A percentile compares a stretch with the other conserved stretches of the same genome.
phyloP scores from a whole-genome alignment of 2,797 vertebrate species.

The Malacoraja senta region DNA sequence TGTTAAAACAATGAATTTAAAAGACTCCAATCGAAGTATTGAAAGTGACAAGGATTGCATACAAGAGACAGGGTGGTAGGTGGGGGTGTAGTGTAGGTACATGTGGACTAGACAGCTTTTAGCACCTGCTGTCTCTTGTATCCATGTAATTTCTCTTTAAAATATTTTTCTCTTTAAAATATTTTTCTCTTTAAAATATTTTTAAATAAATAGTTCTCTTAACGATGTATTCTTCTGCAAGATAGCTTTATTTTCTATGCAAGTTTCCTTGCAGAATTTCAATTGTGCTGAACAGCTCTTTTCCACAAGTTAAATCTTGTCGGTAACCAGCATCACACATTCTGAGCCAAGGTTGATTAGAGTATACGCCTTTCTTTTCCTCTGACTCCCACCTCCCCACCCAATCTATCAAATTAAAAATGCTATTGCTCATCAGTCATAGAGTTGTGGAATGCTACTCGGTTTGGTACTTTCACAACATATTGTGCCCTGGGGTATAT shows the following conservation, averaged over 20 bases:
- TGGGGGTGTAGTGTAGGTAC: too few species aligned
- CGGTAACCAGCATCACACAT: neutral
- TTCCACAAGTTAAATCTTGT: slow-evolving; percentile 7
- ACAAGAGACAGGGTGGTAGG: too few species aligned
- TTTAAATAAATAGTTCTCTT: neutral
- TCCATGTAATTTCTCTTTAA: neutral
- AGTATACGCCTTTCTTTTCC: neutral
- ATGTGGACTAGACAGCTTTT: too few species aligned
- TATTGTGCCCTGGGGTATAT: neutral
- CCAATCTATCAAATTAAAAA: slow-evolving; percentile 1
- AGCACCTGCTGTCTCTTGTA: too few species aligned
- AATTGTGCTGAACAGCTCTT: neutral
- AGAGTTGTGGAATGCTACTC: neutral
- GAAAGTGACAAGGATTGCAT: neutral
- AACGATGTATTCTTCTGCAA: neutral
- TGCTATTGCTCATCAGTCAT: neutral
- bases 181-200: neutral
- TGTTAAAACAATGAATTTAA: neutral
- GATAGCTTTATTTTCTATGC: neutral
- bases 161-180: too few species aligned
- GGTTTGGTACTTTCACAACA: neutral
- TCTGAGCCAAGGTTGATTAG: neutral
- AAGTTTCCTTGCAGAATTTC: neutral
- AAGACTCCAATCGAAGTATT: neutral
- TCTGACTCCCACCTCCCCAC: too few species aligned